A percentile compares a stretch with the other conserved stretches of the same genome.
These are phyloP conservation scores for Pteronotus mesoamericanus DNA, from an alignment of 2,797 vertebrate species.

Conservation along the genomic window DNA sequence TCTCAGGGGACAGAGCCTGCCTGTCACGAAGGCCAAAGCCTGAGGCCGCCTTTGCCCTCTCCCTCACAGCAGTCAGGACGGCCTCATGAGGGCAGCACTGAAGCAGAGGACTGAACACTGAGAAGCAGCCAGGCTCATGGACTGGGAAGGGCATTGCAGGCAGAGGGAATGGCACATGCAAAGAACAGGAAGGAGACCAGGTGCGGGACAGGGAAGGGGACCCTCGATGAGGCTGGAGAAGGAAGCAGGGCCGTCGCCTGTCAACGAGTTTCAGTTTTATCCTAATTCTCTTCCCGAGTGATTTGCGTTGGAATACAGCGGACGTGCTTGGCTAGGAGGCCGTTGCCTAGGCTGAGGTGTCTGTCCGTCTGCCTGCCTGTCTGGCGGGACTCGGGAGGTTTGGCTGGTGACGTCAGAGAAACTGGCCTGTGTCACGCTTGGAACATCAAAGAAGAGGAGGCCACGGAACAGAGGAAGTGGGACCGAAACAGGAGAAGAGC, in stretches of 20 bases:
- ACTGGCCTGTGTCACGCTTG: not conserved
- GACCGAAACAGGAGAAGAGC: too few relatives aligned
- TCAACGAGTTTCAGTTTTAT: not conserved
- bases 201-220: not conserved
- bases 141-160: not conserved
- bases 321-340: not conserved
- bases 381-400: not conserved
- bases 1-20: not conserved
- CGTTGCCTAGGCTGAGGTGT: not conserved
- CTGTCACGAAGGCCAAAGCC: not conserved
- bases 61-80: not conserved
- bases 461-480: not conserved
- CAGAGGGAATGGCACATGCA: not conserved
- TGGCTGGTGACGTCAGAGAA: not conserved
- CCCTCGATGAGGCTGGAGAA: rapidly evolving
- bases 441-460: not conserved
- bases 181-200: not conserved
- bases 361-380: not conserved
- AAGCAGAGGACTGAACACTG: not conserved
- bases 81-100: rapidly evolving
- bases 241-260: rapidly evolving
- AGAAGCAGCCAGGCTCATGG: not conserved
- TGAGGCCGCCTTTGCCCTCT: not conserved
- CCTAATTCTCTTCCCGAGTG: not conserved
- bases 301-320: rapidly evolving